phyloP scores from a whole-genome alignment of 1,140 invertebrate species.

The Cataglyphis hispanica region DNA sequence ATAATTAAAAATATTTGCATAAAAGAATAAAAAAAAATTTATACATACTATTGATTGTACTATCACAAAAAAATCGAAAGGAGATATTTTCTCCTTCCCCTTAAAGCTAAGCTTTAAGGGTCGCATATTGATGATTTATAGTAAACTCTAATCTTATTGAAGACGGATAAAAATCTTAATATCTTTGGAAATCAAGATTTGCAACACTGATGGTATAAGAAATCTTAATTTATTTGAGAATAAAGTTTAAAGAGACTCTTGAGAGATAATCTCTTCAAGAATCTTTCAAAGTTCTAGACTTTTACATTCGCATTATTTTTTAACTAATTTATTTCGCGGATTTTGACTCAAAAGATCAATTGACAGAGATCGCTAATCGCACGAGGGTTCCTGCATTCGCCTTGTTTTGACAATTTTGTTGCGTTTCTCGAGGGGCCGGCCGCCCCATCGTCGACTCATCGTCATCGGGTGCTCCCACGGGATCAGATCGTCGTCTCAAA shows the following conservation, averaged over 20 bases:
- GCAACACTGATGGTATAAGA: neutral
- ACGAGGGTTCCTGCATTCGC: neutral
- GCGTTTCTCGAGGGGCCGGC: conserved; percentile 42
- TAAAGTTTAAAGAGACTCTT: too few relatives aligned
- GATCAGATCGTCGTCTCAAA: conserved; percentile 40
- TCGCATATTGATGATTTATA: neutral
- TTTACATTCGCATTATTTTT: neutral
- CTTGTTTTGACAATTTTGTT: conserved; percentile 63
- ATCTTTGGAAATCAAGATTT: neutral
- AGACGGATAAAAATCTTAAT: too few relatives aligned
- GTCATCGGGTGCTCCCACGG: conserved; percentile 54
- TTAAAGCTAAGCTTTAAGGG: neutral
- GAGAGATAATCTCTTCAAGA: neutral
- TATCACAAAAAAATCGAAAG: conserved; percentile 19
- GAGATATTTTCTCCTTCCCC: neutral
- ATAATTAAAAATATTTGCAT: conserved; percentile 21
- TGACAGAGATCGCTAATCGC: conserved; percentile 45
- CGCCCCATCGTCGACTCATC: conserved; percentile 33
- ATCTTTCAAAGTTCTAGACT: neutral
- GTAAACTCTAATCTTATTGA: neutral
- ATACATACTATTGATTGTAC: neutral
- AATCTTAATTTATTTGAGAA: neutral
- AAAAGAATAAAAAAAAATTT: conserved; percentile 17
- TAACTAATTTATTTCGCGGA: neutral
- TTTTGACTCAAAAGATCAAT: neutral